phyloP scores from a whole-genome alignment of 2,888 invertebrate species.

The Parnassius apollo region DNA sequence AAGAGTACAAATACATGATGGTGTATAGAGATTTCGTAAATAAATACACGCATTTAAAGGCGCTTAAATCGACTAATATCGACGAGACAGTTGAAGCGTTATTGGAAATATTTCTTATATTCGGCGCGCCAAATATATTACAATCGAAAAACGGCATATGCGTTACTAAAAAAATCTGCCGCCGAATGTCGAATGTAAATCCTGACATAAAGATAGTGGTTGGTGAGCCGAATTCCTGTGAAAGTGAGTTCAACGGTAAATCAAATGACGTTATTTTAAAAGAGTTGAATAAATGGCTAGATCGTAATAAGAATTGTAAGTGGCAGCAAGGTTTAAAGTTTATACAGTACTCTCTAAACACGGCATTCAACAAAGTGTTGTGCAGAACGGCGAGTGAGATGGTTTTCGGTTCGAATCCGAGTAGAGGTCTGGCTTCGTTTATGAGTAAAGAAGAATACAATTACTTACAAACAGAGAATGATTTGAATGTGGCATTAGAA shows the following conservation, averaged over 20 bases:
- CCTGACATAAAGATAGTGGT: not conserved
- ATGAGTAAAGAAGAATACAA: constrained; percentile 36
- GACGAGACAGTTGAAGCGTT: constrained; percentile 47
- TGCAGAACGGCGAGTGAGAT: constrained; percentile 48
- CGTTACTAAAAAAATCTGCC: constrained; percentile 44
- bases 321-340: not conserved
- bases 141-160: constrained; percentile 54
- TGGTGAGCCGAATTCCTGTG: not conserved
- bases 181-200: not conserved
- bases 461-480: constrained; percentile 42
- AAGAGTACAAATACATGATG: not conserved
- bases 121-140: constrained; percentile 58
- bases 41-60: constrained; percentile 51
- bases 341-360: not conserved
- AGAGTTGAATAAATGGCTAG: not conserved
- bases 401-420: constrained; percentile 47
- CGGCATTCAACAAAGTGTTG: not conserved
- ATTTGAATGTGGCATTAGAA: not conserved
- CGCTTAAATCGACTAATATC: constrained; percentile 46
- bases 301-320: not conserved
- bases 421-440: constrained; percentile 42
- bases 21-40: constrained; percentile 34
- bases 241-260: not conserved
- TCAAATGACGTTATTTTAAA: not conserved
- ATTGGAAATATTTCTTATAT: constrained; percentile 52